Percentiles rank a stretch among this genome's conserved stretches.
Conservation (phyloP, 2,113 vertebrate species). For the Proterorhinus semilunaris region DNA sequence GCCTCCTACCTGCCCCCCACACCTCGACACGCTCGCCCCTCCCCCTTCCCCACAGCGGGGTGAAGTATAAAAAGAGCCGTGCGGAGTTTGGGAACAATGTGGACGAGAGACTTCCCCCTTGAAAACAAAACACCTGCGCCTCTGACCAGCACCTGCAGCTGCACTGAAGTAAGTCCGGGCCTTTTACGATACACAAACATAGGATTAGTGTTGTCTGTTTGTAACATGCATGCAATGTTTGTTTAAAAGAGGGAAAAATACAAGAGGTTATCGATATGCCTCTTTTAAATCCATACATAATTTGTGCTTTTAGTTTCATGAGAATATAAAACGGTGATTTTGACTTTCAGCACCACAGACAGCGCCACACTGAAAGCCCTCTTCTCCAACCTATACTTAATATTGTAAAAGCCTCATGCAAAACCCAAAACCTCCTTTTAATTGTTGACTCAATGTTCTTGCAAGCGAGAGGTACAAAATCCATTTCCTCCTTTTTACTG, state of each 20-base stretch:
- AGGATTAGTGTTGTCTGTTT: not conserved
- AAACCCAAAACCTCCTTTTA: not conserved
- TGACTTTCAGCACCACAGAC: not conserved
- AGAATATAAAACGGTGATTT: not conserved
- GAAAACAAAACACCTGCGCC: not conserved
- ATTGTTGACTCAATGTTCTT: too few relatives aligned
- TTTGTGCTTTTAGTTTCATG: not conserved
- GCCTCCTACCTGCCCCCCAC: conserved; percentile 31
- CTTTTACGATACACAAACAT: not conserved
- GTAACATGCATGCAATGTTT: not conserved
- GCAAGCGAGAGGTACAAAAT: too few relatives aligned
- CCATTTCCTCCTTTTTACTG: not conserved
- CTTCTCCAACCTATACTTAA: not conserved
- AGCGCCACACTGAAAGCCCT: not conserved
- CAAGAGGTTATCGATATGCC: too few relatives aligned
- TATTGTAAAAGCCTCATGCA: not conserved
- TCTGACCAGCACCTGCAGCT: conserved; percentile 4
- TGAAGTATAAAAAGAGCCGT: not conserved
- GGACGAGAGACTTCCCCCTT: not conserved
- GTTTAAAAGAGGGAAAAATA: too few relatives aligned
- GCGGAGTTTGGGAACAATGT: conserved; percentile 4
- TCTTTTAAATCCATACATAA: too few relatives aligned
- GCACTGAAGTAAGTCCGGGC: not conserved
- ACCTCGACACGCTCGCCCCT: conserved; percentile 7
- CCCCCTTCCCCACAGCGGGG: not conserved